Percentiles rank a stretch among this genome's conserved stretches.
These are phyloP conservation scores for Tricholaema leucomelas DNA, from an alignment of 2,113 vertebrate genomes.

Conservation along the genomic window DNA sequence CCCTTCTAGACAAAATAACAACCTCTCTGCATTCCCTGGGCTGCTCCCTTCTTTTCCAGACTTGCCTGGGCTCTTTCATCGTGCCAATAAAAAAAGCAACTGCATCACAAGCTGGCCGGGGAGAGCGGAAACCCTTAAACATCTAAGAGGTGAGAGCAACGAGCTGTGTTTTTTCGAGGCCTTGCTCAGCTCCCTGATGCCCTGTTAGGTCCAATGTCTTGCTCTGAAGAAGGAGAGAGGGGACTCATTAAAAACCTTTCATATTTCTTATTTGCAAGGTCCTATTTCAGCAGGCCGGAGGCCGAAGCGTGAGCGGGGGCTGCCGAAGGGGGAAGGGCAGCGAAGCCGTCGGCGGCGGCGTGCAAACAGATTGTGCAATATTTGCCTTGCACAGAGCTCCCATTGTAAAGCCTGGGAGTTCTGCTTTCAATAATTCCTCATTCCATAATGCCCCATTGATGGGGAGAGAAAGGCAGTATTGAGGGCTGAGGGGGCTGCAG, in stretches of 20 bases:
- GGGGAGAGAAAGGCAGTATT: constrained; percentile 78
- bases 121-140: constrained; percentile 67
- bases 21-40: background rate
- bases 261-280: constrained; percentile 61
- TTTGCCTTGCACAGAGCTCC: constrained; percentile 76
- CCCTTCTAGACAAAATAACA: constrained; percentile 45
- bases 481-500: constrained; percentile 53
- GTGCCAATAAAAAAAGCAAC: constrained; percentile 36
- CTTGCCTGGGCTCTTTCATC: constrained; percentile 63
- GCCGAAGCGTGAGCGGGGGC: constrained; percentile 50
- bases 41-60: constrained; percentile 51
- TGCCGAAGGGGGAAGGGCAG: constrained; percentile 65
- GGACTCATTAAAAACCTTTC: constrained; percentile 75
- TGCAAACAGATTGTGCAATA: constrained; percentile 78
- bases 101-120: constrained; percentile 31
- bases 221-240: constrained; percentile 58
- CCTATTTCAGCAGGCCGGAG: constrained; percentile 45
- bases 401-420: constrained; percentile 78
- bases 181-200: constrained; percentile 24
- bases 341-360: background rate
- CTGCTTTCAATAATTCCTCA: constrained; percentile 79
- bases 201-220: constrained; percentile 63
- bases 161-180: background rate
- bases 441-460: constrained; percentile 81
- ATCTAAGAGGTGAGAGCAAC: constrained; percentile 62